A percentile compares a stretch with the other conserved stretches of the same genome.
phyloP scores from a whole-genome alignment of 2,113 vertebrate species.

The Calypte anna region DNA sequence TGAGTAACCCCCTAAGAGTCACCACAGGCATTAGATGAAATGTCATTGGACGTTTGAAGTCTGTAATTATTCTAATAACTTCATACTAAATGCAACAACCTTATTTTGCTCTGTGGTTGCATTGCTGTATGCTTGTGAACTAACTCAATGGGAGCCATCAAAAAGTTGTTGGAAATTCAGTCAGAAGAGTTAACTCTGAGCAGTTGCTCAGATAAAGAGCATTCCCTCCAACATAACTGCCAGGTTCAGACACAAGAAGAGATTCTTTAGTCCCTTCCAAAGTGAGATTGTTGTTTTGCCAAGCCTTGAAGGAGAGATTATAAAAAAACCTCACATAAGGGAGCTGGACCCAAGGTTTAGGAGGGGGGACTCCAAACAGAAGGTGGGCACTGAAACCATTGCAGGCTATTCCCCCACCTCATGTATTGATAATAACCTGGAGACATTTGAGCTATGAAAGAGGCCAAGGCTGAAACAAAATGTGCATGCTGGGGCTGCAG shows the following conservation, averaged over 20 bases:
- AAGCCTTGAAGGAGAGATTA: background rate
- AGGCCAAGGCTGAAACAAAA: slow-evolving; percentile 2
- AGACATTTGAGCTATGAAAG: slow-evolving; percentile 37
- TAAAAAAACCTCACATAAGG: background rate
- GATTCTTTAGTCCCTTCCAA: background rate
- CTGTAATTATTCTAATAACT: slow-evolving; percentile 26
- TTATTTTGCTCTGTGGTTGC: background rate
- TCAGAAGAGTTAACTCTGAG: background rate
- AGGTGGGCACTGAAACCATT: background rate
- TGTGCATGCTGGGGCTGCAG: background rate
- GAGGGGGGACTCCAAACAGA: background rate
- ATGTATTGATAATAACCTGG: background rate
- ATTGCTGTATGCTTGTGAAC: background rate
- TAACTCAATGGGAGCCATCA: background rate
- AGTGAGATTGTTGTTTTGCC: background rate
- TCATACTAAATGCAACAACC: background rate
- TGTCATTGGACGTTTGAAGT: slow-evolving; percentile 22
- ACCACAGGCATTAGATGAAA: slow-evolving; percentile 20
- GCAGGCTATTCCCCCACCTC: background rate
- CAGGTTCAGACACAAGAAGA: background rate
- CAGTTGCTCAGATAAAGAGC: background rate
- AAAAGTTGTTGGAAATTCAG: background rate
- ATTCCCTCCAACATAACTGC: background rate
- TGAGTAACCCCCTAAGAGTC: background rate
- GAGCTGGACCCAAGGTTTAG: background rate